phyloP scores from a whole-genome alignment of 92 coral and sea anemone genomes.

The Zoanthus sociatus region DNA sequence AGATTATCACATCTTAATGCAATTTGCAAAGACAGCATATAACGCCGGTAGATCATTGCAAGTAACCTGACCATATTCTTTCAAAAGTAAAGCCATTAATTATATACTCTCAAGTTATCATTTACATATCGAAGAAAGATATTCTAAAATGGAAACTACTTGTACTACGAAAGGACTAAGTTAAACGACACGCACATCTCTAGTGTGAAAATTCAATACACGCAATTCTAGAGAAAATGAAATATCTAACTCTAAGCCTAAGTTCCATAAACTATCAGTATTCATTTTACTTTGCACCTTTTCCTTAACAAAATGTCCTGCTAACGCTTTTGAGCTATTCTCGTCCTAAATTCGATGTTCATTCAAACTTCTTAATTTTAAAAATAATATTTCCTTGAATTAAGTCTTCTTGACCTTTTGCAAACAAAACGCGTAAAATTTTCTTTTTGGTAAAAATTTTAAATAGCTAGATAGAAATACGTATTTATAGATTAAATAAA shows the following conservation, averaged over 20 bases:
- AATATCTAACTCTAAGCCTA: neutral
- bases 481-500: conserved; percentile 39
- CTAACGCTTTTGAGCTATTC: conserved; percentile 58
- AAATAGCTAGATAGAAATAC: conserved; percentile 6
- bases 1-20: neutral
- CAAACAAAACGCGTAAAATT: neutral
- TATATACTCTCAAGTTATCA: neutral
- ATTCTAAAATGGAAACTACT: neutral
- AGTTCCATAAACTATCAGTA: neutral
- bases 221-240: neutral
- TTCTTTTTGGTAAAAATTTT: neutral
- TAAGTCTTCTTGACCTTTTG: conserved; percentile 31
- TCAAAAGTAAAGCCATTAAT: neutral
- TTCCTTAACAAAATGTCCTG: neutral
- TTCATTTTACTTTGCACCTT: neutral
- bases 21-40: conserved; percentile 8
- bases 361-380: conserved; percentile 21
- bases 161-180: neutral
- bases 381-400: conserved; percentile 27
- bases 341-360: neutral
- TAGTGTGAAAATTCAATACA: neutral
- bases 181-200: neutral
- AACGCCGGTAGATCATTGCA: conserved; percentile 24
- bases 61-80: neutral
- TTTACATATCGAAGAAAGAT: neutral